A percentile compares a stretch with the other conserved stretches of the same genome.
Evolutionary conservation across 2,888 invertebrate species (phyloP).

Genomic region (Drosophila mimetica): DNA sequence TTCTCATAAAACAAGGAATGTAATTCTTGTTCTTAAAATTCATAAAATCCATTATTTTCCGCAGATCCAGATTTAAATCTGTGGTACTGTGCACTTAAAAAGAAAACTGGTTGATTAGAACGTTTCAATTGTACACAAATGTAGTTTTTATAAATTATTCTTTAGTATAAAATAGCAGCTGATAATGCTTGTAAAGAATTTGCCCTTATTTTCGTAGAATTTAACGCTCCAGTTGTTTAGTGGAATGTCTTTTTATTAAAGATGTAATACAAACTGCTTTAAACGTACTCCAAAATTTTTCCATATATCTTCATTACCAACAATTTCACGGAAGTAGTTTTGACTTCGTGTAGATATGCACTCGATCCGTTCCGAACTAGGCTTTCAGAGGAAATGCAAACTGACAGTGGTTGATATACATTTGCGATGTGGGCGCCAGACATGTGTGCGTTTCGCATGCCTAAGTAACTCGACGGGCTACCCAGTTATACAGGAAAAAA

Average conservation of each 20-base stretch:
- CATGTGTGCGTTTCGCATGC: conserved; percentile 46
- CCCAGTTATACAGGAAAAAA: not conserved
- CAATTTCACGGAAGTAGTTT: conserved; percentile 24
- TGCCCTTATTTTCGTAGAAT: not conserved
- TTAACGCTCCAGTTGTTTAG: too few relatives aligned
- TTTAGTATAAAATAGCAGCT: too few relatives aligned
- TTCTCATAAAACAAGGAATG: too few relatives aligned
- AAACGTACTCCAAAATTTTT: not conserved
- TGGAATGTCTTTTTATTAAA: not conserved
- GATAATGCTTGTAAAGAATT: not conserved
- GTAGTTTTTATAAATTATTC: too few relatives aligned
- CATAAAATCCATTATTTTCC: too few relatives aligned
- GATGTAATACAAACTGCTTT: not conserved
- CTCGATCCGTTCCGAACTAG: conserved; percentile 6
- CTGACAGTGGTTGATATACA: conserved; percentile 11
- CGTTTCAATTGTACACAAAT: not conserved
- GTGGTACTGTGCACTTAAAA: too few relatives aligned
- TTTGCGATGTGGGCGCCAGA: conserved; percentile 27
- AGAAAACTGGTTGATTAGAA: too few relatives aligned
- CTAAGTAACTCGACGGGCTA: conserved; percentile 18
- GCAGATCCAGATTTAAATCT: too few relatives aligned
- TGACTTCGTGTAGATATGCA: conserved; percentile 8
- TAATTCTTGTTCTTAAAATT: too few relatives aligned
- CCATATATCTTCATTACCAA: not conserved
- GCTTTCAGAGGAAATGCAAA: conserved; percentile 32